Evolutionary conservation across 1,140 invertebrate species (phyloP), one percentile per base, ranked within the genome.

Genomic region (Camponotus floridanus): DNA sequence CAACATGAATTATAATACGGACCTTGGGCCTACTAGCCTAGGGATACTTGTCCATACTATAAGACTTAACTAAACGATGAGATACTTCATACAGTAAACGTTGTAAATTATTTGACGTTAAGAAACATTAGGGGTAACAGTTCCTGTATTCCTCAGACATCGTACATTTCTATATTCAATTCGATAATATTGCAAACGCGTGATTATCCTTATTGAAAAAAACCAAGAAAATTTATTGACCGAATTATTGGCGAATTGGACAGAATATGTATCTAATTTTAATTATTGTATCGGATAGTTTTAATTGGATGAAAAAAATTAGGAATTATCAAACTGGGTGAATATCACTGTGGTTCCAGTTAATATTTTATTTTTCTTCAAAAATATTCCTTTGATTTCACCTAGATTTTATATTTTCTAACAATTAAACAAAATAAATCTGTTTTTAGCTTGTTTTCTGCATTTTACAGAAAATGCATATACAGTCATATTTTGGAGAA

Each of bases 21-120:
- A 93, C 93, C 94, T 95, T 93, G 89, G 93, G 93, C 93, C 93
- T 94, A 94, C 84, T 92, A 91, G 92, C 93, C 93, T 93, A 93
- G 86, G 92, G 93, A 93, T 94, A 93, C 89, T 94, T 95, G 94
- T 95, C 94, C 94, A 94, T 95, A 93, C 81, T 94, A 95, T 94
- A 95, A 95, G 94, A 95, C 94, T 95, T 95, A 94, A 95, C 91
- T 93, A 94, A 80, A 92, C 90, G 91, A 94, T 94, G 93, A 62
- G 91, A 94, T 93, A 94, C 92, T 94, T 93, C 90, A 92, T 93
- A 94, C 89, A 90, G 87, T 94, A 92, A 93, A 93, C 92, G 89
- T 90, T 94, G 92, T 94, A 94, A 91, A 94, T 94, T 95, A 95
- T 93, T 95, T 93, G 92, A 91, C 91, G 91, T 92, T 94, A 91